These are phyloP conservation scores for Lemur catta DNA, from an alignment of 2,797 vertebrate genomes.

Conservation along the genomic window DNA sequence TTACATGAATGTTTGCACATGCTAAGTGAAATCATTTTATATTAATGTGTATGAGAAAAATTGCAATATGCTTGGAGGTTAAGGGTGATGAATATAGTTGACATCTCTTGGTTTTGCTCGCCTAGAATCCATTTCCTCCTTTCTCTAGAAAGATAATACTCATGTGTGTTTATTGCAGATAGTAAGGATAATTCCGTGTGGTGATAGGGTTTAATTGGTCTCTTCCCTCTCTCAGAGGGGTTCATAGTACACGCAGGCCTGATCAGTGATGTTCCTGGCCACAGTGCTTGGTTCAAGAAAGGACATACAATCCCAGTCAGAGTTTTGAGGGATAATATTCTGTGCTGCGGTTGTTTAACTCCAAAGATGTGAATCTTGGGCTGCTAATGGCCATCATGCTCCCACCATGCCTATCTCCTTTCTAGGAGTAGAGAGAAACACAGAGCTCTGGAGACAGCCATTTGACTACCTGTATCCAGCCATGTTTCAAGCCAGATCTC, in stretches of 20 bases:
- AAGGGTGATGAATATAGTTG: neutral
- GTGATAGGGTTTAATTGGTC: neutral
- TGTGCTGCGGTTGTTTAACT: neutral
- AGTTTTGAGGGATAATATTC: neutral
- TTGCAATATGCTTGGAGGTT: neutral
- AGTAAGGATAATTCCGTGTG: neutral
- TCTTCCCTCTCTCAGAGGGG: neutral
- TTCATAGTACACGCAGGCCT: neutral
- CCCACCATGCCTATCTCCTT: neutral
- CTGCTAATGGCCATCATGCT: neutral
- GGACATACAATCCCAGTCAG: neutral
- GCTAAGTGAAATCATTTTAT: neutral
- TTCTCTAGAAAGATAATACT: neutral
- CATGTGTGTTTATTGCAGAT: neutral
- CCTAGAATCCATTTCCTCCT: neutral
- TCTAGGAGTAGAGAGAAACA: neutral
- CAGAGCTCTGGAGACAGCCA: neutral
- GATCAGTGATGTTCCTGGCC: neutral
- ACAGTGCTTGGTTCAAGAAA: neutral
- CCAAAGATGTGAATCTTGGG: neutral
- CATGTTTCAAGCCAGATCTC: neutral
- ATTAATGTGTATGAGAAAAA: constrained; percentile 7
- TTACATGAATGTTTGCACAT: neutral
- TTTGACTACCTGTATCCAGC: neutral
- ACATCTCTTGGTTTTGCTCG: neutral